Percentiles rank a stretch among this genome's conserved stretches.
phyloP scores from a whole-genome alignment of 2,888 invertebrate genomes.

The Adelphocoris suturalis region DNA sequence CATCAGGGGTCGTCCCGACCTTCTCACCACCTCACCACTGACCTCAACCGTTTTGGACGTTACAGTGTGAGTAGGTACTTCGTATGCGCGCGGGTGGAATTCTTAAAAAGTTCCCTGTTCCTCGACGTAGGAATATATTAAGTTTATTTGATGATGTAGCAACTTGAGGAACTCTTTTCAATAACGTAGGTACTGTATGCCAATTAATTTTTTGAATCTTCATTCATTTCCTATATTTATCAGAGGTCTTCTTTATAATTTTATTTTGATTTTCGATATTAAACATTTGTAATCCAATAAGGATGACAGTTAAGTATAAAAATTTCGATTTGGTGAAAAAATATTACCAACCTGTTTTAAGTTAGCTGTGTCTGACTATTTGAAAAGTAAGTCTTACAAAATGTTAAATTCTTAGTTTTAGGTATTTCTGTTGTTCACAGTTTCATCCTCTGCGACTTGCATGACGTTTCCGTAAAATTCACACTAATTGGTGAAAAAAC shows the following conservation, averaged over 20 bases:
- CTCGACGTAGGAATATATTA: neutral
- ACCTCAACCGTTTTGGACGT: slow-evolving; percentile 19
- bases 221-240: neutral
- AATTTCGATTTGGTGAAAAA: no score
- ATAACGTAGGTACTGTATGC: neutral
- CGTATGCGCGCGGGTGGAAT: neutral
- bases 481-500: no score
- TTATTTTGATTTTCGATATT: neutral
- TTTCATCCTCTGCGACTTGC: no score
- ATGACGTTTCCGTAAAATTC: no score
- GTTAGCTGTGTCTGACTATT: no score
- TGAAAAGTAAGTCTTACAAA: no score
- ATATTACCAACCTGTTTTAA: no score
- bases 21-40: slow-evolving; percentile 39
- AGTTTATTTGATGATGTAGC: neutral
- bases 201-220: neutral
- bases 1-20: slow-evolving; percentile 44
- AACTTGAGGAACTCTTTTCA: neutral
- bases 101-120: slow-evolving; percentile 5
- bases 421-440: neutral
- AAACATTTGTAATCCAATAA: neutral
- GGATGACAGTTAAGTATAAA: no score
- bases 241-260: no score
- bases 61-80: neutral
- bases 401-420: neutral